These are phyloP conservation scores for Drosophila micromelanica DNA, from an alignment of 1,140 invertebrate genomes.

Conservation along the genomic window DNA sequence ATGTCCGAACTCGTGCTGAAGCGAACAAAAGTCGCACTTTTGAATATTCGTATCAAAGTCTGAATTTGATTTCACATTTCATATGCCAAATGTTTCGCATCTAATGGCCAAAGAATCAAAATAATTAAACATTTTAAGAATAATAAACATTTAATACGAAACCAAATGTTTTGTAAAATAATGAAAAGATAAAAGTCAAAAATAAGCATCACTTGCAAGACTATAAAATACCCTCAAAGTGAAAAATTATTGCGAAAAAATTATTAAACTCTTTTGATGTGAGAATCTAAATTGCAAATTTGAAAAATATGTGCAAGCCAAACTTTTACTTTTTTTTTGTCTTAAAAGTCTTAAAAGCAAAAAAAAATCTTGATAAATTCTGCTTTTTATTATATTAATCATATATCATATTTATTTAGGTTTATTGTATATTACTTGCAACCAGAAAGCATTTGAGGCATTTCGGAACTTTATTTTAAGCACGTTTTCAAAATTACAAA, in stretches of 20 bases:
- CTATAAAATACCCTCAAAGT: not conserved
- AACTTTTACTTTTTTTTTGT: no score
- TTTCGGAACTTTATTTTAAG: no score
- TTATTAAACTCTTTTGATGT: no score
- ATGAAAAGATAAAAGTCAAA: no score
- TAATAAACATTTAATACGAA: conserved; percentile 33
- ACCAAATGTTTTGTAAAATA: conserved; percentile 6
- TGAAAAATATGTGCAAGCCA: not conserved
- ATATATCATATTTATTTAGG: no score
- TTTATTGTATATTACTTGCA: no score
- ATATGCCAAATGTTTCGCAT: conserved; percentile 31
- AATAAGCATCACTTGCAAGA: not conserved
- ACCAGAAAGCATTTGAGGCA: no score
- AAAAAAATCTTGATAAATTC: no score
- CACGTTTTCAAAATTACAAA: no score
- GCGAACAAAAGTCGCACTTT: conserved; percentile 31
- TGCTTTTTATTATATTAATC: no score
- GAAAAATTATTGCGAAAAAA: conserved; percentile 9
- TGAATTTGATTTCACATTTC: conserved; percentile 1
- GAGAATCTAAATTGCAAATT: not conserved
- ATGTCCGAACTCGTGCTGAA: conserved; percentile 12
- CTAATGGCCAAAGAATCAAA: conserved; percentile 4
- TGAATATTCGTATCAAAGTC: conserved; percentile 33
- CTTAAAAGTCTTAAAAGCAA: no score
- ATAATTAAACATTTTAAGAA: conserved; percentile 4